Base-by-base conservation (phyloP, 2,888 invertebrate species). In the Netelia melanura region DNA sequence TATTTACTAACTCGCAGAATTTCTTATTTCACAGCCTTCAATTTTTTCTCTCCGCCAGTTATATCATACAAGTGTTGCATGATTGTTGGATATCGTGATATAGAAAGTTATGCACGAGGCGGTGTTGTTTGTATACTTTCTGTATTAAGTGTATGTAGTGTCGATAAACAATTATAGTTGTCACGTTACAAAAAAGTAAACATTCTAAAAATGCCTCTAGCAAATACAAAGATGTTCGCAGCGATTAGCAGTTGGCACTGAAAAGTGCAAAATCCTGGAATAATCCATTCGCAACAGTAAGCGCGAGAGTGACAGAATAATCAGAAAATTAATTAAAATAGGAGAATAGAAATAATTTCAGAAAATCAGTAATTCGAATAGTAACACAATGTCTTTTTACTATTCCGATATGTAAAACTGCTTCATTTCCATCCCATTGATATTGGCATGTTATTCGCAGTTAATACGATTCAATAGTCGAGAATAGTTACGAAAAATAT, bases 51-150 rank as follows among this genome's bases (percentile, higher is more conserved):
- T 65, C 43, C 38, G 44, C 43, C 52, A 10, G 11, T 48, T 48
- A 48, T 11, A 25, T 70, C 48, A 21, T 91, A 91, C 77, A 93
- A 93, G 92, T 89, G 90, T 91, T 88, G 88, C 90, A 88, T 91
- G 88, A 89, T 90, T 89, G 90, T 90, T 88, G 81, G 92, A 21
- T 25, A 54, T 70, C 44, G 14, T 54, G 23, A 9, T 14, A 70
- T 21, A 72, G 23, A 56, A 17, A 10, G 14, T 43, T 21, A 67
- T 43, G 30, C 21, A 52, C 17, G 48, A 48, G 14, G 48, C 14
- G 14, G 14, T 0, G 14, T 48, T 14, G 48, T 48, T 48, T 14
- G 48, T 48, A 48, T 48, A 14, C 21, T 70, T 1, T 30, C 6
- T 58, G 8, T 25, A 0, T 23, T 38, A 30, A 52, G 21, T 68